Base-by-base conservation (phyloP, 2,888 invertebrate genomes). In the Cabera pusaria region DNA sequence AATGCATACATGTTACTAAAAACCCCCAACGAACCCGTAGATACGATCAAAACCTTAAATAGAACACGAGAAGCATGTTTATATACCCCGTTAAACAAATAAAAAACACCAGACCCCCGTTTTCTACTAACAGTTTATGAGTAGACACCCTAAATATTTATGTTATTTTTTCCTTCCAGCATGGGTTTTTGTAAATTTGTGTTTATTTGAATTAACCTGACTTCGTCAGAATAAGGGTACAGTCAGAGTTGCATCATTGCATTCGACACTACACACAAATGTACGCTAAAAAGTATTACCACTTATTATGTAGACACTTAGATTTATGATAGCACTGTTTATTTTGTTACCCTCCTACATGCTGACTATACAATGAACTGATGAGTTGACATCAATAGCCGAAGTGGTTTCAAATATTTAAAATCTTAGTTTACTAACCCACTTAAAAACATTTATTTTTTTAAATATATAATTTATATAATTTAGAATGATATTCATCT, bases 181-280 rank as follows among this genome's bases (percentile, higher is more conserved):
- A 87, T 87, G 88, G 81, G 85, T 86, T 88, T 87, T 82, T 41
- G 73, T 82, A 83, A 80, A 83, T 81, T 85, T 86, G 84, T 86
- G 85, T 87, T 87, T 87, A 86, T 84, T 86, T 84, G 77, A 83
- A 81, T 82, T 82, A 82, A 85, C 82, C 83, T 84, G 81, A 73
- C 70, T 72, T 59, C 63, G 59, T 71, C 70, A 68, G 74, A 72
- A 72, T 63, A 68, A 76, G 81, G 84, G 74, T 78, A 69, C 73
- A 82, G 89, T 90, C 90, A 89, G 77, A 69, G 81, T 90, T 89
- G 90, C 88, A 89, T 83, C 88, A 88, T 88, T 90, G 90, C 89
- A 81, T 90, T 90, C 87, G 88, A 84, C 85, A 85, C 87, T 73
- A 82, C 90, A 90, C 90, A 89, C 89, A 90, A 67, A 86, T 90